Evolutionary conservation across 2,113 vertebrate genomes (phyloP), one percentile per base, ranked within the genome.

Genomic region (Hystrix cristata): DNA sequence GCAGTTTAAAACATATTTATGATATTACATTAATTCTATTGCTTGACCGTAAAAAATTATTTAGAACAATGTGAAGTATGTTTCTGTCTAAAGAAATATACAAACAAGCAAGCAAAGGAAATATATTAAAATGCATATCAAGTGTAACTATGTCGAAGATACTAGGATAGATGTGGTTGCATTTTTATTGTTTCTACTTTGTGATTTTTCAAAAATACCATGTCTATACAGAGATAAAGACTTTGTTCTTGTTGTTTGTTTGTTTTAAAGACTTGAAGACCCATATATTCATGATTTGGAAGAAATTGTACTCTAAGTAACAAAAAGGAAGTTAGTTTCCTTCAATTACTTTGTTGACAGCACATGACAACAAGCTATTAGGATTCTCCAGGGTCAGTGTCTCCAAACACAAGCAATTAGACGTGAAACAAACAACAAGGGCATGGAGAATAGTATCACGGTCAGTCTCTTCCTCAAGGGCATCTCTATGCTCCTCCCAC

Each of bases 391-490:
- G 60, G 60, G 72, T 10, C 9, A 46, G 19, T 34, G 21, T 79
- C n/a, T n/a, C 82, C n/a, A 86, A 16, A 18, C 48, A 34, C 18
- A n/a, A n/a, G 19, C 25, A 86, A 14, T 79, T 59, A n/a, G 4
- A 21, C 19, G n/a, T 19, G 69, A 59, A 94, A 79, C 5, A 76
- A 94, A 90, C 19, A 86, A 90, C 19, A 81, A 1, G 6, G 34
- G 29, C 9, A 64, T 7, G 0, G 2, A 13, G 10, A 13, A 12
- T 53, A 23, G 1, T n/a, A 43, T 48, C 21, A 48, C 31, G 3
- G 7, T 69, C 16, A 48, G 0, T 34, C 3, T 78, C 3, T 78
- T 64, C 18, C n/a, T 64, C 3, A n/a, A 18, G 5, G 18, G 5
- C 15, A 46, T 64, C 13, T 29, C 43, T 25, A 31, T 59, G 14